phyloP scores from a whole-genome alignment of 2,797 vertebrate genomes.

The Monodelphis domestica region DNA sequence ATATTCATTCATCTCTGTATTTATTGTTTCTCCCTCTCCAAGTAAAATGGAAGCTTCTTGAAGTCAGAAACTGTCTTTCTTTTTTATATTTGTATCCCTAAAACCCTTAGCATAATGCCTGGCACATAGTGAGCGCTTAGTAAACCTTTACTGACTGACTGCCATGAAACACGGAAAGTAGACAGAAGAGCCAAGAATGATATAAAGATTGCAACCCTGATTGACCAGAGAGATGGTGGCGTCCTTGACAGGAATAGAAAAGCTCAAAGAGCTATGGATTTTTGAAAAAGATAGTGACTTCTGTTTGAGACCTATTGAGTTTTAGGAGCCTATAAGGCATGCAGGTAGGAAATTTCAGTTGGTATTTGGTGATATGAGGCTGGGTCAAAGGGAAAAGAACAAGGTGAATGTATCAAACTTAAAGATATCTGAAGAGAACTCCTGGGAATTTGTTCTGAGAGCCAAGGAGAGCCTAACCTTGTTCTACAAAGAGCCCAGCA shows the following conservation, averaged over 20 bases:
- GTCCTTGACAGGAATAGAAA: background rate
- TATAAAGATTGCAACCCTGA: background rate
- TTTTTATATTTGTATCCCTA: too few relatives aligned
- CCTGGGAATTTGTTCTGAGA: background rate
- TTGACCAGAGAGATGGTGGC: background rate
- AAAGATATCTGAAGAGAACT: background rate
- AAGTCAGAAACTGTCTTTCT: too few relatives aligned
- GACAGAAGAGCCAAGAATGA: too few relatives aligned
- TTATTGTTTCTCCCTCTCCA: too few relatives aligned
- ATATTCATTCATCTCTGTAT: too few relatives aligned
- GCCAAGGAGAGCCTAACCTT: background rate
- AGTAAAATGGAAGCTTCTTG: too few relatives aligned
- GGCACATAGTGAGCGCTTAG: too few relatives aligned
- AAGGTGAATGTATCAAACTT: background rate
- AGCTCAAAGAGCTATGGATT: background rate
- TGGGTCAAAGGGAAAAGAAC: background rate
- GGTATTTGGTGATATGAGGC: background rate
- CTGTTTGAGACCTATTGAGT: background rate
- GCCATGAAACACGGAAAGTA: too few relatives aligned
- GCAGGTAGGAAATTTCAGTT: background rate
- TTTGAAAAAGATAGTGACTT: background rate
- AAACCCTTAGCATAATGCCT: too few relatives aligned
- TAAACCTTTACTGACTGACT: too few relatives aligned
- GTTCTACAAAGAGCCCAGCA: background rate
- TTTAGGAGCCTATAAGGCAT: background rate